These are phyloP conservation scores for Rhaphigaster nebulosa DNA, from an alignment of 2,888 invertebrate genomes.

Conservation along the genomic window DNA sequence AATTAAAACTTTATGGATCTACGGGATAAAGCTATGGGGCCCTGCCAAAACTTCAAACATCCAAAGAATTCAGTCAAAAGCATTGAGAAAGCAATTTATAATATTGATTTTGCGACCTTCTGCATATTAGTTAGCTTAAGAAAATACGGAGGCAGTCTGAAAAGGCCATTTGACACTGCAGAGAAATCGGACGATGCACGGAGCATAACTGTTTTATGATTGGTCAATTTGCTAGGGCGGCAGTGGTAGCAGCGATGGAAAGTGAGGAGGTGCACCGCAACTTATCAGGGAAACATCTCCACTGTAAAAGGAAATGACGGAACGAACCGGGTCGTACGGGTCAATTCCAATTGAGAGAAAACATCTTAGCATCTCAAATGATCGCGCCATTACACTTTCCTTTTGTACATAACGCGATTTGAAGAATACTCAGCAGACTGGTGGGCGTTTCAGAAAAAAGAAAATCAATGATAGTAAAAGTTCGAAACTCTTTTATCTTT, in stretches of 20 bases:
- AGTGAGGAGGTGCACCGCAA: conserved; percentile 44
- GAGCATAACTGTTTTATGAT: conserved; percentile 41
- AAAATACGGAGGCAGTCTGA: not conserved
- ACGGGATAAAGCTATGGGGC: no score
- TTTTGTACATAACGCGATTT: not conserved
- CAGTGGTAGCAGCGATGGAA: not conserved
- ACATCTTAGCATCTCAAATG: not conserved
- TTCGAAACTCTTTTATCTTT: not conserved
- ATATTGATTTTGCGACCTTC: not conserved
- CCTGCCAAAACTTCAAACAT: no score
- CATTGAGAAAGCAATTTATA: not conserved
- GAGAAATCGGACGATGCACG: conserved; percentile 4
- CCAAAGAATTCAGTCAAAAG: no score
- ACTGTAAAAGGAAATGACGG: conserved; percentile 32
- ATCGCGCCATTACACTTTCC: not conserved
- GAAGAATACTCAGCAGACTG: not conserved
- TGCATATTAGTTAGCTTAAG: not conserved
- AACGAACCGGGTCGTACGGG: not conserved
- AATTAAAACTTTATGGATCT: no score
- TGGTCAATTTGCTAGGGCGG: conserved; percentile 32
- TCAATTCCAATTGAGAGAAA: conserved; percentile 32
- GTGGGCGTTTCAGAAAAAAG: not conserved
- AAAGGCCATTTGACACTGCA: not conserved
- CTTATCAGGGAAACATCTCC: conserved; percentile 40
- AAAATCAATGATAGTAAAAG: not conserved